These are phyloP conservation scores for Brachypteracias leptosomus DNA, from an alignment of 2,113 vertebrate species.

Conservation along the genomic window DNA sequence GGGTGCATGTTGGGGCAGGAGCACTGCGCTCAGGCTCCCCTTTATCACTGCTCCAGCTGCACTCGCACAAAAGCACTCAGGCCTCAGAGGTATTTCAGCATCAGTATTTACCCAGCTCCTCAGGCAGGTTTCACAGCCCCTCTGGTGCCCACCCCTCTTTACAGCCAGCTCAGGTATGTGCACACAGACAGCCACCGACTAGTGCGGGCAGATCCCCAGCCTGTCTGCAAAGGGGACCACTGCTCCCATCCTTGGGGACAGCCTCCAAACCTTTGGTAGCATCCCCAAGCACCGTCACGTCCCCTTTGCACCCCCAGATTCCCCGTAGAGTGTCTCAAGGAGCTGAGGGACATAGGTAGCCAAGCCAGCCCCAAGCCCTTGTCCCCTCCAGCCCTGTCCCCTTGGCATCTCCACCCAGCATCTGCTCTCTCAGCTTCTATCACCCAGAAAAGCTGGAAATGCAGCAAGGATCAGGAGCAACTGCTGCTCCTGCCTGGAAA, in stretches of 20 bases:
- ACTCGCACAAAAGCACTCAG: fast-evolving
- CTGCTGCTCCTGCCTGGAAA: background rate
- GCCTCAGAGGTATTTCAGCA: background rate
- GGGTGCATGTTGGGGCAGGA: fast-evolving
- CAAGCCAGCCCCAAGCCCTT: fast-evolving
- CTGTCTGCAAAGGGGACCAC: background rate
- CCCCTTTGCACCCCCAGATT: background rate
- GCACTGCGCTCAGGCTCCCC: fast-evolving
- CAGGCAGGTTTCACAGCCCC: background rate
- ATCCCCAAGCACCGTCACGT: fast-evolving
- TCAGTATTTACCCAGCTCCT: background rate
- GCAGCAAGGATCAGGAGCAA: background rate
- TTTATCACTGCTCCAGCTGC: background rate
- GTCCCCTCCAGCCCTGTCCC: background rate
- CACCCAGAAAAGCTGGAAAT: background rate
- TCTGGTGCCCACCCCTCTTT: background rate
- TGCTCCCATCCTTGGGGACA: background rate
- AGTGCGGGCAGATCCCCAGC: background rate
- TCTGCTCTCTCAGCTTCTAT: background rate
- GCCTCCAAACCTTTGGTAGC: background rate
- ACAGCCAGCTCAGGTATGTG: slow-evolving; percentile 30
- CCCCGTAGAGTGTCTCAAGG: fast-evolving
- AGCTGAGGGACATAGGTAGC: background rate
- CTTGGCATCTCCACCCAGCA: background rate
- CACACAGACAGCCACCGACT: background rate